phyloP scores from a whole-genome alignment of 1,140 invertebrate species.

The Ooceraea biroi region DNA sequence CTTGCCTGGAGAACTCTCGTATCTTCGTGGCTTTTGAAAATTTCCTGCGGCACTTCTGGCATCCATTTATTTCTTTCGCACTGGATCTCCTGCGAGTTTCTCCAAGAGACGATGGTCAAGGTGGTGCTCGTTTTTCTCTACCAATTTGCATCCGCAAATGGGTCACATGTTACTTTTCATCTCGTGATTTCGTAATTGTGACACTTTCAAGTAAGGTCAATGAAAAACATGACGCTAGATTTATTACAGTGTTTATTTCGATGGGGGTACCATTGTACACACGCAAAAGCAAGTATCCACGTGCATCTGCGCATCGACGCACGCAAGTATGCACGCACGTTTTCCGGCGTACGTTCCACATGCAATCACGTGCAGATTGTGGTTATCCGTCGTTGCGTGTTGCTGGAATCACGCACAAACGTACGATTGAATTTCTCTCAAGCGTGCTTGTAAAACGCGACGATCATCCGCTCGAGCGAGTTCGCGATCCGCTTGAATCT shows the following conservation, averaged over 20 bases:
- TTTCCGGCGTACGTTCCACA: neutral
- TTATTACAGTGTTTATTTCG: neutral
- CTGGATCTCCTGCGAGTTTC: too few species aligned
- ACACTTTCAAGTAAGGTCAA: neutral
- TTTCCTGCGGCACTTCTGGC: neutral
- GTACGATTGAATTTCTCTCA: constrained; percentile 12
- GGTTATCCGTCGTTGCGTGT: neutral
- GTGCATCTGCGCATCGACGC: neutral
- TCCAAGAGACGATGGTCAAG: neutral
- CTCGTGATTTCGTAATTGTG: neutral
- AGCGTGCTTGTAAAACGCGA: neutral
- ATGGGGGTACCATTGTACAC: neutral
- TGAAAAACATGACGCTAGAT: neutral
- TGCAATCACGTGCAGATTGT: neutral
- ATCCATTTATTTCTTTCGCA: neutral
- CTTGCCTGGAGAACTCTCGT: too few species aligned
- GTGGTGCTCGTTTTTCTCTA: neutral
- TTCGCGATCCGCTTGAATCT: constrained; percentile 15
- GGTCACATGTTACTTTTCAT: neutral
- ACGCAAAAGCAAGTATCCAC: neutral
- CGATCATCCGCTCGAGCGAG: constrained; percentile 17
- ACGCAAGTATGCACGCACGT: neutral
- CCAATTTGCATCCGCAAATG: neutral
- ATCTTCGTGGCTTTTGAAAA: neutral
- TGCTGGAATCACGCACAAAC: neutral